Conservation (phyloP, 2,888 invertebrate species). For the Noctua fimbriata region DNA sequence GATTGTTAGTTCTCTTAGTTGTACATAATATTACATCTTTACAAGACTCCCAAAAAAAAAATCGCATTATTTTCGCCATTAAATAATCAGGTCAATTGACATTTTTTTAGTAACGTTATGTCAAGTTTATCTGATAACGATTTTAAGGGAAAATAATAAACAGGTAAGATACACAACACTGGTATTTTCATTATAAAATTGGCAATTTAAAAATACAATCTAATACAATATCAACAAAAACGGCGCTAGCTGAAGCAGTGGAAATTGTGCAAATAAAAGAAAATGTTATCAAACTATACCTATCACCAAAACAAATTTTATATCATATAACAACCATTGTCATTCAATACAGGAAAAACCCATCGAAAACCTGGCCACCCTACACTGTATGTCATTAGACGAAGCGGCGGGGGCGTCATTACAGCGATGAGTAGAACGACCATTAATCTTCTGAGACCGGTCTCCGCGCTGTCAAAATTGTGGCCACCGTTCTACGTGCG, state of each 20-base stretch:
- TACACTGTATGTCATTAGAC: constrained; percentile 88
- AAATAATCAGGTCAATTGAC: background rate
- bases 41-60: background rate
- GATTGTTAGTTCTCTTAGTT: background rate
- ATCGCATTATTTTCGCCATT: background rate
- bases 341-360: background rate
- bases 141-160: background rate
- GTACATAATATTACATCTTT: background rate
- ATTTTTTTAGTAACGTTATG: no score
- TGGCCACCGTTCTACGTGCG: constrained; percentile 81
- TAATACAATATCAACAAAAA: background rate
- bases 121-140: background rate
- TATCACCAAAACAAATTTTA: no score
- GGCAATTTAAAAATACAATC: background rate
- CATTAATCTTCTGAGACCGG: constrained; percentile 89
- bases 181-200: background rate
- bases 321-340: background rate
- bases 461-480: constrained; percentile 89
- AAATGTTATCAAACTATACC: no score
- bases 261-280: no score
- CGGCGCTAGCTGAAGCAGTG: background rate
- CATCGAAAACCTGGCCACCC: constrained; percentile 68
- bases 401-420: constrained; percentile 87
- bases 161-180: background rate
- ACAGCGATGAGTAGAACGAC: constrained; percentile 88